These are phyloP conservation scores for Hirtodrosophila duncani DNA, from an alignment of 2,888 invertebrate species.

Conservation along the genomic window DNA sequence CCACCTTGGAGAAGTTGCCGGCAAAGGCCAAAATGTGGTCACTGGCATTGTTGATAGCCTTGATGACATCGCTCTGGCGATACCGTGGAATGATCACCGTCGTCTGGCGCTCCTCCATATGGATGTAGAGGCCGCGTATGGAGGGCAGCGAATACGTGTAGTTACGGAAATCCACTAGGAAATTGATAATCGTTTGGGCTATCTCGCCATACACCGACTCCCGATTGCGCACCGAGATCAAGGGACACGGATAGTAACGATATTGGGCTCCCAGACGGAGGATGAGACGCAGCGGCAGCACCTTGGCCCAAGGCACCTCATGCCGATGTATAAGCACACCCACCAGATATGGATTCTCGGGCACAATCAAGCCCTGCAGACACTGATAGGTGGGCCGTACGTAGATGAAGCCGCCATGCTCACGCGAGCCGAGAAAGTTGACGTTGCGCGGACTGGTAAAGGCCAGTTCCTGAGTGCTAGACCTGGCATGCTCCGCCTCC, in stretches of 20 bases:
- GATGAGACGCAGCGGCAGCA: conserved; percentile 86
- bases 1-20: conserved; percentile 86
- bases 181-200: conserved; percentile 92
- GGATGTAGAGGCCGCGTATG: conserved; percentile 87
- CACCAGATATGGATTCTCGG: conserved; percentile 86
- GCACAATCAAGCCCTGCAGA: conserved; percentile 85
- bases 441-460: conserved; percentile 81
- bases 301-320: conserved; percentile 82
- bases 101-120: conserved; percentile 89
- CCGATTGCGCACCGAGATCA: conserved; percentile 87
- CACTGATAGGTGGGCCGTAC: conserved; percentile 90
- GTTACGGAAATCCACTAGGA: conserved; percentile 90
- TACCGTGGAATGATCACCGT: conserved; percentile 87
- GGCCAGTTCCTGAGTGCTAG: conserved; percentile 83
- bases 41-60: conserved; percentile 87
- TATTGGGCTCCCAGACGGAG: conserved; percentile 90
- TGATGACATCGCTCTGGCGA: conserved; percentile 85
- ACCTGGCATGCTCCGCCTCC: conserved; percentile 83
- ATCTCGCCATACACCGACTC: conserved; percentile 91
- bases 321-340: conserved; percentile 87
- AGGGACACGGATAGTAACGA: conserved; percentile 90
- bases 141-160: conserved; percentile 88
- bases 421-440: conserved; percentile 83
- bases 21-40: conserved; percentile 91
- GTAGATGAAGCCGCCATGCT: conserved; percentile 90